Evolutionary conservation across 1,140 invertebrate species (phyloP).

Genomic region (Rhagoletis pomonella): DNA sequence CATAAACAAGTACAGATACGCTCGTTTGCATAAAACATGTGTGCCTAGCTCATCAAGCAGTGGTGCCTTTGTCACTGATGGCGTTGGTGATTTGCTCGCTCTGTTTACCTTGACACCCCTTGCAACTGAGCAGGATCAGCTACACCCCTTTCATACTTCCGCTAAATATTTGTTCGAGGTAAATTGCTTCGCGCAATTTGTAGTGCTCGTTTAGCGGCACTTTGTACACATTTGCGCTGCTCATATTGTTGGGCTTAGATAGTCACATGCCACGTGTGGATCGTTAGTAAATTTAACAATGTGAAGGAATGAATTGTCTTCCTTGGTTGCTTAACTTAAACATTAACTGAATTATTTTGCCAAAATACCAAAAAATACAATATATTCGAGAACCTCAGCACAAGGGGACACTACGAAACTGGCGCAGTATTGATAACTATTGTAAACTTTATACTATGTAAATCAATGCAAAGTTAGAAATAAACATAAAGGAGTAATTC

Average conservation of each 20-base stretch:
- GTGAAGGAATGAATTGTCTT: no score
- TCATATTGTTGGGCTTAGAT: neutral
- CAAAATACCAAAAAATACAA: no score
- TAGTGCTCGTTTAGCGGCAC: neutral
- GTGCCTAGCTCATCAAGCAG: neutral
- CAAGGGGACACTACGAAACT: no score
- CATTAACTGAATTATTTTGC: no score
- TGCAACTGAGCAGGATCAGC: neutral
- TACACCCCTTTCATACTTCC: neutral
- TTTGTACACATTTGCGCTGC: neutral
- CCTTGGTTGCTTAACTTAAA: no score
- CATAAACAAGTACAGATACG: neutral
- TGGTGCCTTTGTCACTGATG: neutral
- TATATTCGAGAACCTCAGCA: no score
- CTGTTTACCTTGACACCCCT: neutral
- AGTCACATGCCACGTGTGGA: neutral
- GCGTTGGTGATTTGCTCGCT: neutral
- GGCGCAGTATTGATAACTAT: no score
- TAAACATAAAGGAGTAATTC: no score
- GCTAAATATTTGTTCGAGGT: neutral
- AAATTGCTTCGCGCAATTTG: neutral
- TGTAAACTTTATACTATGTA: no score
- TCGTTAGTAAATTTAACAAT: no score
- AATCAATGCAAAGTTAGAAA: no score
- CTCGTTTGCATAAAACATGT: slow-evolving; percentile 47